These are phyloP conservation scores for Poecilus cupreus DNA, from an alignment of 2,888 invertebrate species.

Conservation along the genomic window DNA sequence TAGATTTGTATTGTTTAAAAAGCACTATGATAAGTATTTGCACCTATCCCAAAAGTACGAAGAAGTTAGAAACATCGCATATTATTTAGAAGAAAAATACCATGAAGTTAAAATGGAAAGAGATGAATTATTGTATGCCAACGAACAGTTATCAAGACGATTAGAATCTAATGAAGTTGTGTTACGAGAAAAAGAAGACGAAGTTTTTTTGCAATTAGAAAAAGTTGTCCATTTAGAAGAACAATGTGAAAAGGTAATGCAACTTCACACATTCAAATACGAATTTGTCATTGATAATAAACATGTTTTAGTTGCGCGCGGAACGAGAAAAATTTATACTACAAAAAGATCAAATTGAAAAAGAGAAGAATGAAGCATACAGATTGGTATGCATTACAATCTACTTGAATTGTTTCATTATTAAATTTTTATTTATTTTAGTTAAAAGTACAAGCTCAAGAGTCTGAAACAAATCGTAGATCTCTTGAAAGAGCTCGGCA, in stretches of 20 bases:
- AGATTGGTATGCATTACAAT: conserved; percentile 69
- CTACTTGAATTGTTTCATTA: conserved; percentile 14
- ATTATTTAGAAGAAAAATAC: conserved; percentile 79
- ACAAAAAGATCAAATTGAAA: conserved; percentile 72
- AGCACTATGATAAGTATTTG: conserved; percentile 79
- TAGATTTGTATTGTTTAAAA: conserved; percentile 79
- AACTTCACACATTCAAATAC: conserved; percentile 4
- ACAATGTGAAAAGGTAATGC: conserved; percentile 74
- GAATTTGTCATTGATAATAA: conserved; percentile 39
- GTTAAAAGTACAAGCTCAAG: conserved; percentile 76
- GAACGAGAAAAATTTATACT: conserved; percentile 73
- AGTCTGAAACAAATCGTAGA: conserved; percentile 76
- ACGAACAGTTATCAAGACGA: conserved; percentile 73
- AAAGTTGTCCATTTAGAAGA: conserved; percentile 77
- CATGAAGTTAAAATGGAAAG: conserved; percentile 79
- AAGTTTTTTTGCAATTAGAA: conserved; percentile 77
- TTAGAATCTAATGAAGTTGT: conserved; percentile 76
- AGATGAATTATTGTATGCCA: conserved; percentile 75
- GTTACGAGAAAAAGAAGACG: conserved; percentile 77
- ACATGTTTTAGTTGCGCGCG: conserved; percentile 70
- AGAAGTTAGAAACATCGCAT: conserved; percentile 77
- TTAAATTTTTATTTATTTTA: conserved; percentile 67
- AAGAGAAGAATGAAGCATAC: conserved; percentile 73
- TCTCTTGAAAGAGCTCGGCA: conserved; percentile 76
- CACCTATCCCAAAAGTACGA: conserved; percentile 78